phyloP scores from a whole-genome alignment of 2,113 vertebrate species.

The Vulpes vulpes region DNA sequence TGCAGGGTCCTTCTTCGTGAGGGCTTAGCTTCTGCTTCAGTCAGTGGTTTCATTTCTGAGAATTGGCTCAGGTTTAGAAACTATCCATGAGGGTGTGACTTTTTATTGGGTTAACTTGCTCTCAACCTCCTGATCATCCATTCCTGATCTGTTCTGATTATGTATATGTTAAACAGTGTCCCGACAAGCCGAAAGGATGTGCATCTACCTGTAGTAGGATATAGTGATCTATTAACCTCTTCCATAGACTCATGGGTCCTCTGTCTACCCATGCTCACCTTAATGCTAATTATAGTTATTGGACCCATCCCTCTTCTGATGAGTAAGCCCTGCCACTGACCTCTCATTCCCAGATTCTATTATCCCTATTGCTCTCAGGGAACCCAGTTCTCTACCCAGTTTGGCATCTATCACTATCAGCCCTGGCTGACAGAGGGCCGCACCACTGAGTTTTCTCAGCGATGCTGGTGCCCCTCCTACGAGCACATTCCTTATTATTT shows the following conservation, averaged over 20 bases:
- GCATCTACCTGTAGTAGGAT: neutral
- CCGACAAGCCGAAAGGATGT: neutral
- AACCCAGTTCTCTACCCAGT: neutral
- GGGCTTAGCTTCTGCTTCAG: neutral
- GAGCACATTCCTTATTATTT: neutral
- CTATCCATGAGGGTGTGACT: neutral
- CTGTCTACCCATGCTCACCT: neutral
- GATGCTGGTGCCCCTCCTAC: neutral
- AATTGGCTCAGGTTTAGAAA: neutral
- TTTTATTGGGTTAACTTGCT: neutral
- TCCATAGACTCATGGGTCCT: neutral
- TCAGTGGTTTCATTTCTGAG: neutral
- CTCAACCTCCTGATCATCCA: neutral
- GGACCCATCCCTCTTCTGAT: neutral
- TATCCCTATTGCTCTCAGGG: neutral
- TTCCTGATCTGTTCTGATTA: neutral
- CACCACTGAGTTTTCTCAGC: neutral
- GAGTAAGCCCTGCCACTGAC: neutral
- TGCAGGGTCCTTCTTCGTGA: neutral
- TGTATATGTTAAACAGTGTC: neutral
- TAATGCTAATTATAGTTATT: neutral
- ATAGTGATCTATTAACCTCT: neutral
- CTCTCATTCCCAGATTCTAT: neutral
- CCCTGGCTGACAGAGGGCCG: neutral
- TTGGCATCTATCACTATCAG: neutral